Evolutionary conservation across 2,888 invertebrate species (phyloP).

Genomic region (Pristionchus entomophagus): DNA sequence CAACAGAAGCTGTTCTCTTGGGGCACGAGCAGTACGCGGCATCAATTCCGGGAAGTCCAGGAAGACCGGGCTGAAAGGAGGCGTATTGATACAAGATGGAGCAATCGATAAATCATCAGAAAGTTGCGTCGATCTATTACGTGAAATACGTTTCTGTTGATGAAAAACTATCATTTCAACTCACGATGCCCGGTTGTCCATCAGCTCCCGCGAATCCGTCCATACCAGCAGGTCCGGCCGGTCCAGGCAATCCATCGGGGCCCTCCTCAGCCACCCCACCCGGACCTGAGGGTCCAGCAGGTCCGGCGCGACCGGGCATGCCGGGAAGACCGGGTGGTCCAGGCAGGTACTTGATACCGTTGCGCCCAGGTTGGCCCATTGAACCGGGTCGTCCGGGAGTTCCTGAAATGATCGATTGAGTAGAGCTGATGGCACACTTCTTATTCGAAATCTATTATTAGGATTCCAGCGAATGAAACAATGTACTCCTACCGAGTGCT

Average conservation of each 20-base stretch:
- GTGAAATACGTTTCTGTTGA: no score
- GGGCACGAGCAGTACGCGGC: slow-evolving; percentile 45
- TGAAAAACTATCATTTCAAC: not conserved
- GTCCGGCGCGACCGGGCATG: slow-evolving; percentile 53
- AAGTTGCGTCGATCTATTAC: no score
- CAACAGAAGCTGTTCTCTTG: slow-evolving; percentile 16
- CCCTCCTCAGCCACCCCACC: slow-evolving; percentile 65
- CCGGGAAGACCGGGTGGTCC: slow-evolving; percentile 58
- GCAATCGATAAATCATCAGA: no score
- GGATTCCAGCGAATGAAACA: not conserved
- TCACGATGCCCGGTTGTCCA: slow-evolving; percentile 57
- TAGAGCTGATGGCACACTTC: no score
- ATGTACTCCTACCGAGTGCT: slow-evolving; percentile 47
- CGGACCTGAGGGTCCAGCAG: slow-evolving; percentile 50
- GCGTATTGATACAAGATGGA: no score
- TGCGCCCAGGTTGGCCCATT: slow-evolving; percentile 54
- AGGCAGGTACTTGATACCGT: slow-evolving; percentile 53
- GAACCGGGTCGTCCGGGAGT: slow-evolving; percentile 50
- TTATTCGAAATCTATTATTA: not conserved
- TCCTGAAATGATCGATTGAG: slow-evolving; percentile 6
- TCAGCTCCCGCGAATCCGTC: slow-evolving; percentile 61
- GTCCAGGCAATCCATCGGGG: slow-evolving; percentile 65
- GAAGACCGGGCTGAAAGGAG: slow-evolving; percentile 24
- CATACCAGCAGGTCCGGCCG: slow-evolving; percentile 60
- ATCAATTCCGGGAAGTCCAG: slow-evolving; percentile 38